Conservation (phyloP, 2,113 vertebrate genomes). For the Centrocercus urophasianus region DNA sequence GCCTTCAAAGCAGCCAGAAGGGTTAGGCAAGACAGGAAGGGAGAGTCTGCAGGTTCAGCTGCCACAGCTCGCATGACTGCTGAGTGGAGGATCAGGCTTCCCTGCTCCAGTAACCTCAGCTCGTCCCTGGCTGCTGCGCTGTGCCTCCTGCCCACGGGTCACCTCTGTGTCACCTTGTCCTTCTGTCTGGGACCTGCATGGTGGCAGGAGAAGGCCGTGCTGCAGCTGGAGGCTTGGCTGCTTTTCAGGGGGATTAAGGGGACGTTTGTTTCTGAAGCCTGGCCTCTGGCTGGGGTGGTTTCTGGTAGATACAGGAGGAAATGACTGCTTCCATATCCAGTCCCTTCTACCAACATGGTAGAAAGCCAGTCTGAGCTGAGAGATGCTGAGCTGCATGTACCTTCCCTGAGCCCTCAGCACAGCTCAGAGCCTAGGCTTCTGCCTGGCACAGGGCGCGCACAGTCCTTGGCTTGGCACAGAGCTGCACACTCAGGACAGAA, state of each 20-base stretch:
- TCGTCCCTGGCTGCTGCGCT: not conserved
- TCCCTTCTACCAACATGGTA: not conserved
- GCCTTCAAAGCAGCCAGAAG: not conserved
- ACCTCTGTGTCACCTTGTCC: constrained; percentile 43
- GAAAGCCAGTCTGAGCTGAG: not conserved
- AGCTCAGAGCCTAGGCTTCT: too few species aligned
- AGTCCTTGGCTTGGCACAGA: too few species aligned
- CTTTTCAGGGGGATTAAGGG: constrained; percentile 2
- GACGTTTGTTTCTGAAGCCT: constrained; percentile 7
- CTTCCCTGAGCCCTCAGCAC: too few species aligned
- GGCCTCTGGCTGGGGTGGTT: not conserved
- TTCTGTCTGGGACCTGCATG: not conserved
- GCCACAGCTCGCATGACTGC: not conserved
- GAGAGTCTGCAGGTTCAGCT: not conserved
- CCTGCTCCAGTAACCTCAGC: not conserved
- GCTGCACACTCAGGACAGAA: too few species aligned
- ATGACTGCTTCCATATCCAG: not conserved
- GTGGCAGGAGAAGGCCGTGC: not conserved
- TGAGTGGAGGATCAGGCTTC: not conserved
- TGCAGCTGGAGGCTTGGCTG: not conserved
- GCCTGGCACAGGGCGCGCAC: too few species aligned
- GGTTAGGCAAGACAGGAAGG: not conserved
- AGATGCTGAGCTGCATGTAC: not conserved
- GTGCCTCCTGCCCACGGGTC: not conserved
- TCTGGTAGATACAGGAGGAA: constrained; percentile 10